phyloP scores from a whole-genome alignment of 92 coral and sea anemone species.

The Phymanthus crucifer region DNA sequence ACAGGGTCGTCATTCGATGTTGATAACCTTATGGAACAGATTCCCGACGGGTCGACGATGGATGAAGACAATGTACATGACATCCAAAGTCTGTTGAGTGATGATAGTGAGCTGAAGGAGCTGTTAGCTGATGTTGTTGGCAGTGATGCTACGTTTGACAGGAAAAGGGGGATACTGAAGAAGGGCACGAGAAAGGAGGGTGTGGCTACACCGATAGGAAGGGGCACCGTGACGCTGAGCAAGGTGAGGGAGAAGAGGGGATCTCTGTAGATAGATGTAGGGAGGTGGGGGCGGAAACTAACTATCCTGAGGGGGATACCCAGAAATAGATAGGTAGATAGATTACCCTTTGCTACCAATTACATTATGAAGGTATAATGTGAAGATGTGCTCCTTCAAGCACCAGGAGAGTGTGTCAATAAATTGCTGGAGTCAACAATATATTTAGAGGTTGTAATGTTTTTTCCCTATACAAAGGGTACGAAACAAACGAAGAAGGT shows the following conservation, averaged over 20 bases:
- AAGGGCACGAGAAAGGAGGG: background rate
- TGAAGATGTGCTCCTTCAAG: no score
- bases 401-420: no score
- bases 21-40: conserved; percentile 58
- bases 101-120: conserved; percentile 64
- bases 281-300: no score
- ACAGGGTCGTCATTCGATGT: conserved; percentile 38
- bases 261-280: background rate
- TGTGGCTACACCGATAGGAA: background rate
- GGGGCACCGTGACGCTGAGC: conserved; percentile 3
- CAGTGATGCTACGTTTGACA: background rate
- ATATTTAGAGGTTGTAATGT: no score
- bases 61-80: conserved; percentile 48
- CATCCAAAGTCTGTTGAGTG: conserved; percentile 61
- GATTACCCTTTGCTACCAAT: background rate
- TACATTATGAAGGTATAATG: background rate
- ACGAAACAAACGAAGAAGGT: background rate
- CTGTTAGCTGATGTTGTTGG: conserved; percentile 57
- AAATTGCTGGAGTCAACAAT: no score
- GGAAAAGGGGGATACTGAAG: background rate
- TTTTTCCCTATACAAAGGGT: background rate
- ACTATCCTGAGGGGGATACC: no score
- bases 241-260: background rate
- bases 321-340: no score
- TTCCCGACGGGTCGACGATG: conserved; percentile 56